Base-by-base conservation (phyloP, 53 echinoderm and acorn worm genomes). In the Astropecten irregularis region DNA sequence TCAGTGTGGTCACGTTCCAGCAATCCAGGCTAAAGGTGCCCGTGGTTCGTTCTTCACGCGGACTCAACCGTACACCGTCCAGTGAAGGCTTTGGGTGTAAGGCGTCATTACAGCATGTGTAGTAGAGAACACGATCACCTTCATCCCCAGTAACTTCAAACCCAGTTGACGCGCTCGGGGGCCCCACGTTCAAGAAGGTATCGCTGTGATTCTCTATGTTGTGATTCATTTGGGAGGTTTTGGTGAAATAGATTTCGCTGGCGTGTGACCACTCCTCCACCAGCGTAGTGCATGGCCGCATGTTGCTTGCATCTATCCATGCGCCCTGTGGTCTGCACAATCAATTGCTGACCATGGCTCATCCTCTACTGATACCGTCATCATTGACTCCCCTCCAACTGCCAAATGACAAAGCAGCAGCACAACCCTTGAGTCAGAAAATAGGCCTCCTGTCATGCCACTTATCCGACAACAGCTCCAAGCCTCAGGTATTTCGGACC, bases 311-410 rank as follows among this genome's bases (percentile, higher is more conserved):
- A 42, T 42, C 42, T 42, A 6, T 42, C 42, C 42, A 11, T 42
- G 42, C 42, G 6, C 42, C 42, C 53, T 53, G 53, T 20, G 21
- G 9, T 40, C 3, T 10, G 27, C 32, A 49, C 2, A 40, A 51
- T 25, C 49, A 11, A 76, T 34, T 56, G 38, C 76, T 89, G 59
- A 38, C 83, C 16, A 83, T 74, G 32, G 88, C 58, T n/a, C 58
- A 54, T 13, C 88, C 88, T 50, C 13, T 83, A 27, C 28, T 83
- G 40, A 34, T 73, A 18, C 64, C 88, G 55, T 11, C 47, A 55
- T n/a, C 64, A 38, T 37, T 62, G 51, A 51, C 40, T 31, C 53
- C 63, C 16, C 58, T 83, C 21, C 39, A 48, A 2, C 38, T 88
- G 60, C 53, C 88, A 18, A 37, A 66, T 36, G 85, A 74, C n/a